phyloP scores from a whole-genome alignment of 2,113 vertebrate species.

The Bubo scandiacus region DNA sequence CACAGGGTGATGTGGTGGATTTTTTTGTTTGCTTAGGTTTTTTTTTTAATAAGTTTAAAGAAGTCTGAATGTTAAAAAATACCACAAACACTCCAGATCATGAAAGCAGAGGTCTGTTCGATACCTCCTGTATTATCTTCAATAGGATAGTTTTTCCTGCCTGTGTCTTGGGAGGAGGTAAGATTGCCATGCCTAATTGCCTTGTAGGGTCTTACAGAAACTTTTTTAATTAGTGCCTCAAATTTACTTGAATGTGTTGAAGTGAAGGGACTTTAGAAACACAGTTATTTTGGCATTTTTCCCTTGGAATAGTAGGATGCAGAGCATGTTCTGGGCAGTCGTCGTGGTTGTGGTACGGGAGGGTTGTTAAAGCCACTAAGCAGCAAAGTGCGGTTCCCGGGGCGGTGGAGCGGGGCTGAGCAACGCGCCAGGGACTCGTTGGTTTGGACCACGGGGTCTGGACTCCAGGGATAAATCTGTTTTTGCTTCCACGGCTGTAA shows the following conservation, averaged over 20 bases:
- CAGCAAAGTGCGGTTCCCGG: background rate
- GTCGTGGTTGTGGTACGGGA: accelerated
- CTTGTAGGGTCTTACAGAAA: background rate
- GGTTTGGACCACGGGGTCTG: background rate
- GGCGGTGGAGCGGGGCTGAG: background rate
- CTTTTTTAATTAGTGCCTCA: too few species aligned
- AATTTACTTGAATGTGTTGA: accelerated
- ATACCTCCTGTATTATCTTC: background rate
- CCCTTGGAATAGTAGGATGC: background rate
- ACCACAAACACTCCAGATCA: background rate
- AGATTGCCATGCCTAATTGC: accelerated
- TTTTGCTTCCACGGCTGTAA: accelerated
- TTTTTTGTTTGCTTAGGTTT: background rate
- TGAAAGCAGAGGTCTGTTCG: background rate
- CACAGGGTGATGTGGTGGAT: background rate
- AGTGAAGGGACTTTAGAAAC: background rate
- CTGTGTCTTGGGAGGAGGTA: background rate
- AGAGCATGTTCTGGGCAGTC: background rate
- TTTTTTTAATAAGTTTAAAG: background rate
- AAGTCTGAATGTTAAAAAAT: background rate
- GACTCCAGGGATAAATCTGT: background rate
- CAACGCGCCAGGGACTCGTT: accelerated
- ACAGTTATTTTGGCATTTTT: accelerated
- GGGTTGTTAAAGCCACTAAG: background rate
- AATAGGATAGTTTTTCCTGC: background rate